These are phyloP conservation scores for Porites divaricata DNA, from an alignment of 92 coral and sea anemone species.

Conservation along the genomic window DNA sequence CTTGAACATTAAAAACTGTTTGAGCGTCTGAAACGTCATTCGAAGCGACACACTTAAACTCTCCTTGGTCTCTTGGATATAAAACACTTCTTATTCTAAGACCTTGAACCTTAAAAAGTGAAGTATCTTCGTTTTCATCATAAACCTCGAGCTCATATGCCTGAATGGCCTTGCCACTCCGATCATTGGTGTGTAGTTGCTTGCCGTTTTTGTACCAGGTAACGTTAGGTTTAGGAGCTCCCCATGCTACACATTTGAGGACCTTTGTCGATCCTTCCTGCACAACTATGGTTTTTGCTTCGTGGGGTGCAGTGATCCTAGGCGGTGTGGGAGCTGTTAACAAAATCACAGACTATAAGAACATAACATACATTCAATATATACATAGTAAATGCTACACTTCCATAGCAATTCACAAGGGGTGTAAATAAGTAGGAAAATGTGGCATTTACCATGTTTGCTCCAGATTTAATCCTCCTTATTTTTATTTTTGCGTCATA, in stretches of 20 bases:
- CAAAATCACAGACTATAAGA: background rate
- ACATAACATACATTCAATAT: background rate
- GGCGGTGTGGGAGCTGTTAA: slow-evolving; percentile 23
- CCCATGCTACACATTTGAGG: slow-evolving; percentile 20
- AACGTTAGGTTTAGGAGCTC: slow-evolving; percentile 19
- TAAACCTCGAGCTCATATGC: slow-evolving; percentile 25
- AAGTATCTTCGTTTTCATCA: background rate
- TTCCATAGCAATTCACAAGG: too few species aligned
- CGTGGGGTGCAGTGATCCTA: background rate
- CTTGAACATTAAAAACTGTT: background rate
- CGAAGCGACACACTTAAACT: slow-evolving; percentile 29
- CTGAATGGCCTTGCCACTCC: background rate
- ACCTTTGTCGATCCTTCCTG: slow-evolving; percentile 7
- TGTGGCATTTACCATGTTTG: too few species aligned
- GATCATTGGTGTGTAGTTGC: background rate
- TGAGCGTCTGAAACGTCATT: slow-evolving; percentile 17
- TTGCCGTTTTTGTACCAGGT: slow-evolving; percentile 36
- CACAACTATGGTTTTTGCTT: background rate
- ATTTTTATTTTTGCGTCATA: too few species aligned
- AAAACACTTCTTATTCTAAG: slow-evolving; percentile 28
- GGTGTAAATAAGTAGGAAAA: too few species aligned
- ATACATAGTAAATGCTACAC: too few species aligned
- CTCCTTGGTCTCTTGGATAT: slow-evolving; percentile 45
- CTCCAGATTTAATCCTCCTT: too few species aligned
- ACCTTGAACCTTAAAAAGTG: background rate